Evolutionary conservation across 2,113 vertebrate genomes (phyloP).

Genomic region (Erythrocebus patas): DNA sequence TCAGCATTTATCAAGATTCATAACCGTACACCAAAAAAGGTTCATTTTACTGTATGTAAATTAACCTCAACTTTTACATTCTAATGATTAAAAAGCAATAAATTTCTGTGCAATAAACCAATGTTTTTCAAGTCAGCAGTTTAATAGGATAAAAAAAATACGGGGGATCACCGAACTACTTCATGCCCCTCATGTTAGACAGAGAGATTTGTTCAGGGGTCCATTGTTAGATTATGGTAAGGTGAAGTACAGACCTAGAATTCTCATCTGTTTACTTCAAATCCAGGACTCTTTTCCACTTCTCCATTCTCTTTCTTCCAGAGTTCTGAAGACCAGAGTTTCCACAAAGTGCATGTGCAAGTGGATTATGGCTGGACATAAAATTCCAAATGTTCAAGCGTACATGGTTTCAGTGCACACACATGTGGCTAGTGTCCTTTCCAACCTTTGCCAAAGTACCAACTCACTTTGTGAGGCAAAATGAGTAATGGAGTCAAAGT

Average conservation of each 20-base stretch:
- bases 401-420: not conserved
- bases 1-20: not conserved
- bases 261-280: not conserved
- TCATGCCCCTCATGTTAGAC: not conserved
- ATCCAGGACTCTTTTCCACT: not conserved
- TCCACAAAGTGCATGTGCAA: not conserved
- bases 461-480: conserved; percentile 27
- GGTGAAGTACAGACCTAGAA: not conserved
- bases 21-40: not conserved
- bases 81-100: not conserved
- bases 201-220: not conserved
- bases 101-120: not conserved
- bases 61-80: not conserved
- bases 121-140: not conserved
- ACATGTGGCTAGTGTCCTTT: not conserved
- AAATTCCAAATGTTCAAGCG: not conserved
- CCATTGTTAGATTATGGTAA: not conserved
- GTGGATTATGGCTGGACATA: not conserved
- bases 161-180: not conserved
- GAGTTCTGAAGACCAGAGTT: not conserved
- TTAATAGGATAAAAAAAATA: not conserved
- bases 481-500: not conserved
- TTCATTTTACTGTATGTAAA: not conserved
- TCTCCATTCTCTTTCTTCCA: not conserved
- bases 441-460: not conserved